Evolutionary conservation across 2,113 vertebrate genomes (phyloP).

Genomic region (Pseudorhombus dupliciocellatus): DNA sequence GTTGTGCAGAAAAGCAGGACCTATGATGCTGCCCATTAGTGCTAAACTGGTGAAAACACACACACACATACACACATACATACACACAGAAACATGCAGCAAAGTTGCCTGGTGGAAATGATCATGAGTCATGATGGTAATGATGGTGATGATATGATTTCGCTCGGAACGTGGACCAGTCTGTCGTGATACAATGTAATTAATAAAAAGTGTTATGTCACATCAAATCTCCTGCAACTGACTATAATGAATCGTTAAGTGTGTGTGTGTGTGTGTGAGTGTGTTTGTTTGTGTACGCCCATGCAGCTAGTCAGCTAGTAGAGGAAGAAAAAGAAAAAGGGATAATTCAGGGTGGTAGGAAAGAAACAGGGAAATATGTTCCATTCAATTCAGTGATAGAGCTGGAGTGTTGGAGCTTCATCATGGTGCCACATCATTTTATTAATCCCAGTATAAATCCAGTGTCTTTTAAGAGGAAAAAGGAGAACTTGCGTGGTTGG

Average conservation of each 20-base stretch:
- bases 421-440: conserved; percentile 37
- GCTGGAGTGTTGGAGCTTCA: conserved; percentile 39
- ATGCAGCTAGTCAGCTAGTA: too few relatives aligned
- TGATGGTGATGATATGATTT: conserved; percentile 76
- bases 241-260: conserved; percentile 14
- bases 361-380: conserved; percentile 28
- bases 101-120: conserved; percentile 38
- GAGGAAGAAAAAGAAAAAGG: background rate
- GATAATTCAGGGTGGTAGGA: conserved; percentile 7
- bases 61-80: conserved; percentile 36
- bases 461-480: conserved; percentile 36
- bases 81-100: conserved; percentile 40
- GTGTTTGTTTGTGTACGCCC: conserved; percentile 1
- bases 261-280: conserved; percentile 11
- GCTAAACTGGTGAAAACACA: conserved; percentile 20
- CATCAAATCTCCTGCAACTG: conserved; percentile 72
- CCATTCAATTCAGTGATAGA: conserved; percentile 47
- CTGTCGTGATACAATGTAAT: conserved; percentile 95
- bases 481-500: conserved; percentile 46
- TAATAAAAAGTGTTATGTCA: conserved; percentile 94
- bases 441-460: conserved; percentile 62
- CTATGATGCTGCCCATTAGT: conserved; percentile 25
- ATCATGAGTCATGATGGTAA: conserved; percentile 52
- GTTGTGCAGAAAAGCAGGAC: conserved; percentile 5
- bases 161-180: conserved; percentile 87